These are phyloP conservation scores for Felis chaus DNA, from an alignment of 2,113 vertebrate species.

Conservation along the genomic window DNA sequence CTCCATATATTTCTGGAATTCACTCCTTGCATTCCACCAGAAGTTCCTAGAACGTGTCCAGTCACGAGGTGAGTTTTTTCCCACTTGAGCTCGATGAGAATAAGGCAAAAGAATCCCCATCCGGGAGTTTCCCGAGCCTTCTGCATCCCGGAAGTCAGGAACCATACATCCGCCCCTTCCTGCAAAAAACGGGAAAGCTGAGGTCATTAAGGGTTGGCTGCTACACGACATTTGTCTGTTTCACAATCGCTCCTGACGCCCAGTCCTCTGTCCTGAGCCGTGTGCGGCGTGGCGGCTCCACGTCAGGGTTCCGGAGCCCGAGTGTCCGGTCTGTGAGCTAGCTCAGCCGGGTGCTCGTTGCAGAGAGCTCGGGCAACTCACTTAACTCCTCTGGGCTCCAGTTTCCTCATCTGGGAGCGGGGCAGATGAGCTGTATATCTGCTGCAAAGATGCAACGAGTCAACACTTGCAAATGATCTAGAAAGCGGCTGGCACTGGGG, in stretches of 20 bases:
- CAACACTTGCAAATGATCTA: background rate
- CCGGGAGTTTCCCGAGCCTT: background rate
- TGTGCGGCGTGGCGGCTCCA: accelerated
- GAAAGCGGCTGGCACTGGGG: too few relatives aligned
- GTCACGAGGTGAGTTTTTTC: background rate
- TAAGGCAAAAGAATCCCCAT: background rate
- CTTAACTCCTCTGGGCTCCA: too few relatives aligned
- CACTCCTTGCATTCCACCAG: too few relatives aligned
- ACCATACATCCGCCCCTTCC: background rate
- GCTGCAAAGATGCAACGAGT: background rate
- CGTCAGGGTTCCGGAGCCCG: background rate
- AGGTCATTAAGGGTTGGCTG: too few relatives aligned
- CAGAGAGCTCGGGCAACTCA: too few relatives aligned
- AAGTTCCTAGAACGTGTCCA: background rate
- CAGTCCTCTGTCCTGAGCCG: background rate
- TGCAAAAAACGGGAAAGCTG: background rate
- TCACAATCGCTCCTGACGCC: accelerated
- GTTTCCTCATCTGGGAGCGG: background rate
- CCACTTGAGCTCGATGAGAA: background rate
- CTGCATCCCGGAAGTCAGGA: background rate
- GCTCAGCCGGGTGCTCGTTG: accelerated
- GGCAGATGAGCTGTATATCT: too few relatives aligned
- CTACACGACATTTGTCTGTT: background rate
- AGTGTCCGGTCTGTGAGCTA: too few relatives aligned
- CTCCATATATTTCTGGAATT: background rate